Evolutionary conservation across 2,797 vertebrate genomes (phyloP), one percentile per base, ranked within the genome.

Genomic region (Muscicapa striata): DNA sequence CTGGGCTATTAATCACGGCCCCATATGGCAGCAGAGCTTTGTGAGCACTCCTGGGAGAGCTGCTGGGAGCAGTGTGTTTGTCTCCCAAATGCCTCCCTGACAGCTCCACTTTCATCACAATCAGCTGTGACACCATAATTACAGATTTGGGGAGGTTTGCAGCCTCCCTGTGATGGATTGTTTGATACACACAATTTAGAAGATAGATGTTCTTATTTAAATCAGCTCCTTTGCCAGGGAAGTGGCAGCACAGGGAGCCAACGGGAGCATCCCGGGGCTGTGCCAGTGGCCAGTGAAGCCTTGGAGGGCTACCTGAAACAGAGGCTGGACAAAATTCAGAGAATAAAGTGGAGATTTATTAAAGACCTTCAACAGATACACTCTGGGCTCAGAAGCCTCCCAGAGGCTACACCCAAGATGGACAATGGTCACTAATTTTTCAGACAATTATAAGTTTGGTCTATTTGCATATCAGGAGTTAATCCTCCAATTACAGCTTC

Each of bases 121-220:
- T 97, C 96, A 97, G 92, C 92, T 66, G 88, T 95, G 96, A 97
- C 97, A 97, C 95, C 93, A 91, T 97, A 97, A 97, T 98, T 97
- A 97, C 97, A 96, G 95, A 97, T 96, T 84, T 92, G 88, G 94
- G 94, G 96, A 95, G 95, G 86, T 96, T 96, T 96, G 94, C 94
- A 94, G 95, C 89, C 93, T 93, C 72, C 49, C 32, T 64, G 91
- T 97, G 97, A 97, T 95, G 83, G 97, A 97, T 97, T 95, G 97
- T 97, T 98, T 97, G 97, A 96, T 96, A 97, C 89, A 97, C 95
- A 96, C 94, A 94, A 93, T 97, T 97, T 96, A 74, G 91, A 97
- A 97, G 97, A 97, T 97, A 86, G 95, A 98, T 97, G 97, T 93
- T 96, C 96, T 91, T 91, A 93, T 97, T 96, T 88, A 95, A 96